Evolutionary conservation across 2,888 invertebrate genomes (phyloP), one percentile per base, ranked within the genome.

Genomic region (Eupithecia tripunctaria): DNA sequence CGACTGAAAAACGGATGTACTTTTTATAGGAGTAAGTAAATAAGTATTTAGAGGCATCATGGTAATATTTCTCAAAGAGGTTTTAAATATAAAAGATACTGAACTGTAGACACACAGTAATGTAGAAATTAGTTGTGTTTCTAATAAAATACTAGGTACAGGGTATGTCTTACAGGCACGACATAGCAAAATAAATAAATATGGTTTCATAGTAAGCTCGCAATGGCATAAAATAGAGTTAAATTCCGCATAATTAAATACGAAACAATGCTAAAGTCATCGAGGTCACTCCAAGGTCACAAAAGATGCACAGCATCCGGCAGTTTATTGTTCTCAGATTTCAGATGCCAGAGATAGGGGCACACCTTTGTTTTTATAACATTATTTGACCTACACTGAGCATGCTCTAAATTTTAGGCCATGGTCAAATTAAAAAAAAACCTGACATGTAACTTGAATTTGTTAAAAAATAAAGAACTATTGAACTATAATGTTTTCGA

Each of bases 301-400:
- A 68, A 76, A 82, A 86, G 90, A 88, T 83, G 83, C 76, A 84
- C 82, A 73, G 82, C 88, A 88, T 91, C 91, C 91, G 89, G 87
- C 77, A 81, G 75, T 78, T 81, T 85, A 89, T 89, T 88, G 89
- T 87, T 84, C 86, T 79, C 73, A 80, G 87, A 86, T 88, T 86
- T 85, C 82, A 81, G 85, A 85, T 79, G 82, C 81, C 85, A 81
- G 84, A 78, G 86, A 85, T 87, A 80, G 78, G 82, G 21, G 14
- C 83, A 82, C 81, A 79, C 84, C 85, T 87, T 85, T 85, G 85
- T 86, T 85, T 86, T 85, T 78, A 78, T 72, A 75, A 71, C 63
- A 68, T 71, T 72, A 70, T 77, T 76, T 56, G 70, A 72, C 68
- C 73, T 73, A 67, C 59, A 68, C 68, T 66, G 70, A 63, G 66